phyloP scores from a whole-genome alignment of 2,888 invertebrate species.

The Bellardia pandia region DNA sequence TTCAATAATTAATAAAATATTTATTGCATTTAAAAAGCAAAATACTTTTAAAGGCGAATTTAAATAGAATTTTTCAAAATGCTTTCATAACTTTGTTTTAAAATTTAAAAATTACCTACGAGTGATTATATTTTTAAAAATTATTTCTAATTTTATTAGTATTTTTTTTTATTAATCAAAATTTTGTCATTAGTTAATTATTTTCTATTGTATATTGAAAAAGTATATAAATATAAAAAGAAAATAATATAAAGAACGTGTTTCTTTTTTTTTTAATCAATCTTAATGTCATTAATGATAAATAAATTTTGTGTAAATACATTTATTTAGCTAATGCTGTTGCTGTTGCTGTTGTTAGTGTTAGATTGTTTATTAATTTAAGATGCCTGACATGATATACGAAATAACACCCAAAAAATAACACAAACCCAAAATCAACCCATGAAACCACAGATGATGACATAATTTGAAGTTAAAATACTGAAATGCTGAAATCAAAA shows the following conservation, averaged over 20 bases:
- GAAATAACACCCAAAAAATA: neutral
- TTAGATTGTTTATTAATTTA: slow-evolving; percentile 5
- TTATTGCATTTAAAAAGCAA: too few species aligned
- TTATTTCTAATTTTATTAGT: neutral
- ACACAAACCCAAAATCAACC: neutral
- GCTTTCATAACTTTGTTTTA: too few species aligned
- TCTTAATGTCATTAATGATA: slow-evolving; percentile 2
- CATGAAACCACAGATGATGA: slow-evolving; percentile 12
- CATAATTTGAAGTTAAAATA: slow-evolving; percentile 18
- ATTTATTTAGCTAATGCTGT: neutral
- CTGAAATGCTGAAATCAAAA: neutral
- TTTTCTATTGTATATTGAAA: neutral
- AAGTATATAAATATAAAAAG: neutral
- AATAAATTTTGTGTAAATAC: neutral
- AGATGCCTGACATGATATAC: slow-evolving; percentile 14
- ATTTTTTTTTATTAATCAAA: neutral
- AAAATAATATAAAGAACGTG: slow-evolving; percentile 14
- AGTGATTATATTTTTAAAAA: neutral
- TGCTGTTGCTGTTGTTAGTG: neutral
- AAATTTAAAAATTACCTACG: too few species aligned
- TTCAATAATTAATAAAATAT: too few species aligned
- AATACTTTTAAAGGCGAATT: too few species aligned
- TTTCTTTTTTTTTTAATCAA: slow-evolving; percentile 2
- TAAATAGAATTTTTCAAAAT: too few species aligned
- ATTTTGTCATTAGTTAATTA: neutral